Evolutionary conservation across 2,113 vertebrate species (phyloP).

Genomic region (Oryzias curvinotus): DNA sequence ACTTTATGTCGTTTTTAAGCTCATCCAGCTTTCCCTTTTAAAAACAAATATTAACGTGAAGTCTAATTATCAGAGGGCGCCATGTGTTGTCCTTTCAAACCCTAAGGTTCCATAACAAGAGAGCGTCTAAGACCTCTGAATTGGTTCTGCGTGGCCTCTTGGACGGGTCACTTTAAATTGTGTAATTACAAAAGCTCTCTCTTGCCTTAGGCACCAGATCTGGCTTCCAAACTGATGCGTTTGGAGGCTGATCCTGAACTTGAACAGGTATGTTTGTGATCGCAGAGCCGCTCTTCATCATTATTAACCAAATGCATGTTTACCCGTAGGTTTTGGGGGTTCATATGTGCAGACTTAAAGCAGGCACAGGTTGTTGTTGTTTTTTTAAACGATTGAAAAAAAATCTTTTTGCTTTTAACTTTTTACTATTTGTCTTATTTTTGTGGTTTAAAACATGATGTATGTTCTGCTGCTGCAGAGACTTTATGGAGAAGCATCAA

Average conservation of each 20-base stretch:
- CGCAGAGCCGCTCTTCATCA: slow-evolving; percentile 12
- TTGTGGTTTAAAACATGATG: too few species aligned
- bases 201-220: slow-evolving; percentile 72
- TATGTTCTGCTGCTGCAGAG: too few species aligned
- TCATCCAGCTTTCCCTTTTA: background rate
- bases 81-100: background rate
- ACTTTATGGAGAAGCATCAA: too few species aligned
- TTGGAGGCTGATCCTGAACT: slow-evolving; percentile 74
- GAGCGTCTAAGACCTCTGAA: slow-evolving; percentile 32
- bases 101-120: slow-evolving; percentile 10
- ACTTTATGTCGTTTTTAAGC: background rate
- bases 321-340: background rate
- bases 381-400: too few species aligned
- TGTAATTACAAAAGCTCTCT: slow-evolving; percentile 70
- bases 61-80: slow-evolving; percentile 13
- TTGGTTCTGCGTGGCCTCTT: slow-evolving; percentile 56
- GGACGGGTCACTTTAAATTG: slow-evolving; percentile 54
- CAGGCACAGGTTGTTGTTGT: too few species aligned
- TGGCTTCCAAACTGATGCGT: slow-evolving; percentile 76
- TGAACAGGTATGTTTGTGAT: slow-evolving; percentile 72
- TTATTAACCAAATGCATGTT: slow-evolving; percentile 42
- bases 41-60: background rate
- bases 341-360: slow-evolving; percentile 3
- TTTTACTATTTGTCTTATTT: too few species aligned
- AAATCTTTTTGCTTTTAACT: too few species aligned